These are phyloP conservation scores for Cerastoderma edule DNA, from an alignment of 2,888 invertebrate genomes.

Conservation along the genomic window DNA sequence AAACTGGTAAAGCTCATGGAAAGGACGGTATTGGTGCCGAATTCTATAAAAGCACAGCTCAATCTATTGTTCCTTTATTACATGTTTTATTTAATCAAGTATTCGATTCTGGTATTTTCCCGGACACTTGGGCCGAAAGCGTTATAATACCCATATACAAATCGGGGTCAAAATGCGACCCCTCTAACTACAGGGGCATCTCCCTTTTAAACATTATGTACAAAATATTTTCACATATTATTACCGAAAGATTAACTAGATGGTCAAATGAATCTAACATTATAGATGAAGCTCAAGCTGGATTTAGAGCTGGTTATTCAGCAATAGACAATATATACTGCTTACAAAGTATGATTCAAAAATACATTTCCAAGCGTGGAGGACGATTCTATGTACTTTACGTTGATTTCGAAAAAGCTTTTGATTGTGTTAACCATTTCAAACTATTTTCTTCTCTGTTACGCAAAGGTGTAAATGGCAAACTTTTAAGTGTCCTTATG, in stretches of 20 bases:
- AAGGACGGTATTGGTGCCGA: too few species aligned
- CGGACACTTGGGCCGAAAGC: background rate
- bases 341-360: slow-evolving; percentile 2
- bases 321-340: background rate
- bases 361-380: background rate
- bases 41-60: too few species aligned
- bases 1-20: too few species aligned
- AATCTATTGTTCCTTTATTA: too few species aligned
- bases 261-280: background rate
- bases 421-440: background rate
- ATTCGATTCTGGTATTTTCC: too few species aligned
- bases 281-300: slow-evolving; percentile 6
- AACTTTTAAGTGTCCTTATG: background rate
- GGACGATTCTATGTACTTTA: background rate
- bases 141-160: background rate
- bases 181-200: slow-evolving; percentile 1
- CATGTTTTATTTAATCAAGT: too few species aligned
- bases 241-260: background rate
- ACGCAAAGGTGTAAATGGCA: background rate
- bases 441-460: slow-evolving; percentile 1
- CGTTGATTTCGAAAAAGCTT: slow-evolving; percentile 4
- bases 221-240: background rate
- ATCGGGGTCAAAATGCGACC: background rate
- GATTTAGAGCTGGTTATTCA: slow-evolving; percentile 6
- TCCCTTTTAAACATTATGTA: slow-evolving; percentile 9